A percentile compares a stretch with the other conserved stretches of the same genome.
These are phyloP conservation scores for Ephydatia muelleri DNA, from an alignment of 37 sponge, comb jelly and placozoan species.

Conservation along the genomic window DNA sequence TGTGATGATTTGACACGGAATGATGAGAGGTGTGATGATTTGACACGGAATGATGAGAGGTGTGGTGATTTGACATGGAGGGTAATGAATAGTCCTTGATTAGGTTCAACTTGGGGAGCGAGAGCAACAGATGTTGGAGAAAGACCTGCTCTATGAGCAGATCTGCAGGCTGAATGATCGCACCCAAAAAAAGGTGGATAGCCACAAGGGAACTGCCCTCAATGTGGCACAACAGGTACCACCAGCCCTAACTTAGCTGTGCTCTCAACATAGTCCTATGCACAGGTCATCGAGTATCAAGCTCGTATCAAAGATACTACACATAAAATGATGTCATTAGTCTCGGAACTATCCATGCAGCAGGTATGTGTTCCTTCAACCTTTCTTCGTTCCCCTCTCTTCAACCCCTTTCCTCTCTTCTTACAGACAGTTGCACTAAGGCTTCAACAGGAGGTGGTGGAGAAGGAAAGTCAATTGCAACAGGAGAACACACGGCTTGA, in stretches of 20 bases:
- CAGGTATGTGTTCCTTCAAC: slow-evolving; percentile 54
- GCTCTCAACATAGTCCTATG: slow-evolving; percentile 28
- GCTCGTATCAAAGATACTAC: slow-evolving; percentile 83
- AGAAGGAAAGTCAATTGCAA: slow-evolving; percentile 60
- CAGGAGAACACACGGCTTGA: slow-evolving; percentile 75
- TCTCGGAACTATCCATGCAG: slow-evolving; percentile 95
- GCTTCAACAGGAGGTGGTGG: slow-evolving; percentile 72
- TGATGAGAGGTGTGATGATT: too few relatives aligned
- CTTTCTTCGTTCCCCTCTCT: neutral
- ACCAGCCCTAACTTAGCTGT: neutral
- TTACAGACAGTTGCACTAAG: slow-evolving; percentile 70
- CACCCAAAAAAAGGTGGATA: slow-evolving; percentile 42
- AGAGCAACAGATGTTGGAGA: slow-evolving; percentile 89
- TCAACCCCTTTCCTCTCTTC: neutral
- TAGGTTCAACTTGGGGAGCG: slow-evolving; percentile 69
- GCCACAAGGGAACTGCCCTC: slow-evolving; percentile 43
- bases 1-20: too few relatives aligned
- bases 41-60: too few relatives aligned
- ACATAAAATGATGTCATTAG: slow-evolving; percentile 92
- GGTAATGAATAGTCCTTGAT: neutral
- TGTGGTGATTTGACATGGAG: neutral
- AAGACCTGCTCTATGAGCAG: slow-evolving; percentile 93
- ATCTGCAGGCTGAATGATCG: slow-evolving; percentile 79
- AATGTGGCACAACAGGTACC: slow-evolving; percentile 24
- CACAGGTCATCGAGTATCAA: slow-evolving; percentile 77